These are phyloP conservation scores for Craniophora ligustri DNA, from an alignment of 2,888 invertebrate species.

Conservation along the genomic window DNA sequence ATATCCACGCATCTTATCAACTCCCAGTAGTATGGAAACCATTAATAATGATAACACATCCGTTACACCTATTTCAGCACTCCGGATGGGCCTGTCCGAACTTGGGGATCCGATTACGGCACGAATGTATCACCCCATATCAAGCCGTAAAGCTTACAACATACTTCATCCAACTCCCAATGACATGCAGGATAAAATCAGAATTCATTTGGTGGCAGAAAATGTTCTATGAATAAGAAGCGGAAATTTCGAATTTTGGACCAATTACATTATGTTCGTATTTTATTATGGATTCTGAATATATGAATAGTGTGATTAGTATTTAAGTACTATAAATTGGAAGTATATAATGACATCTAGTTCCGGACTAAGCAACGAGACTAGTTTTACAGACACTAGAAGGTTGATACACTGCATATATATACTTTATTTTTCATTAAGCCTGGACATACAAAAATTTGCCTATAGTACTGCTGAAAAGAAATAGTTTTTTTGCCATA, in stretches of 20 bases:
- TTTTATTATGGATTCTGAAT: not conserved
- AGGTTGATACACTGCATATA: no score
- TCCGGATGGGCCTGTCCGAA: conserved; percentile 47
- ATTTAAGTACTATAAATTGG: no score
- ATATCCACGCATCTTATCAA: conserved; percentile 38
- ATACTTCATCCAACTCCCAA: conserved; percentile 35
- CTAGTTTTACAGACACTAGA: no score
- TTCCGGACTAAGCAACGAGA: no score
- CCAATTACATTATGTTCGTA: not conserved
- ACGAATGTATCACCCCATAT: conserved; percentile 53
- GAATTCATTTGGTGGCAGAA: conserved; percentile 10
- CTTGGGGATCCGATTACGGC: conserved; percentile 48
- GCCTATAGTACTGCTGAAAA: no score
- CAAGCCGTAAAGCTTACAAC: conserved; percentile 35
- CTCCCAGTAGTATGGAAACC: conserved; percentile 47
- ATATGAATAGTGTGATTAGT: no score
- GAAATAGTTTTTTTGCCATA: no score
- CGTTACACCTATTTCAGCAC: conserved; percentile 55
- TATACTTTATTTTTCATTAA: no score
- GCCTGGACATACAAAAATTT: no score
- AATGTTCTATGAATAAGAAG: conserved; percentile 1
- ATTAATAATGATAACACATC: conserved; percentile 57
- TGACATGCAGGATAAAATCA: conserved; percentile 40
- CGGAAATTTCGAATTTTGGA: not conserved
- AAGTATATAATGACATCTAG: no score